These are phyloP conservation scores for Peromyscus nudipes DNA, from an alignment of 2,797 vertebrate species.

Conservation along the genomic window DNA sequence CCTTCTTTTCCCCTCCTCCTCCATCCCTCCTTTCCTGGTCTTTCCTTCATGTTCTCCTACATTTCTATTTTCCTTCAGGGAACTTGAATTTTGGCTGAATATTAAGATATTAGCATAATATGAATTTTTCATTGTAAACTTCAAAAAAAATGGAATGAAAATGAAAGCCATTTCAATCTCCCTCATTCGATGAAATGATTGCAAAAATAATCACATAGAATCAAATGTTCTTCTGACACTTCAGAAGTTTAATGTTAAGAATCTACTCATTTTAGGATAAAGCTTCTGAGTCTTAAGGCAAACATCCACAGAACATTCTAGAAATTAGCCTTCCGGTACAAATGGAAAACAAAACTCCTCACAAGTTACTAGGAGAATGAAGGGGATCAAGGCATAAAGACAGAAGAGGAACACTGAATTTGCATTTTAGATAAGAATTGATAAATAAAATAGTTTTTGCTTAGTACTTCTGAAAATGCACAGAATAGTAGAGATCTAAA, in stretches of 20 bases:
- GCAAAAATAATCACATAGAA: slow-evolving; percentile 52
- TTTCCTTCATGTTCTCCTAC: not conserved
- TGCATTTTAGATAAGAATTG: slow-evolving; percentile 85
- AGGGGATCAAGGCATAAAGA: slow-evolving; percentile 81
- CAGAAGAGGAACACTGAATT: slow-evolving; percentile 87
- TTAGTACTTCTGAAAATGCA: slow-evolving; percentile 84
- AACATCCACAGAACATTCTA: not conserved
- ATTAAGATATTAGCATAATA: not conserved
- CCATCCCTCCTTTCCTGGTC: not conserved
- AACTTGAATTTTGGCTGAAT: not conserved
- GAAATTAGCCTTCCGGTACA: slow-evolving; percentile 6
- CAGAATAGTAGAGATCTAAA: slow-evolving; percentile 58
- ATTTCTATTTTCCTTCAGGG: not conserved
- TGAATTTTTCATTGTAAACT: slow-evolving; percentile 24
- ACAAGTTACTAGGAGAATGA: slow-evolving; percentile 16
- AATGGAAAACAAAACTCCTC: not conserved
- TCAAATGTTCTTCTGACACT: slow-evolving; percentile 3
- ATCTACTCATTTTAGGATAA: not conserved
- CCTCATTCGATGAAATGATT: not conserved
- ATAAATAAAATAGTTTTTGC: slow-evolving; percentile 78
- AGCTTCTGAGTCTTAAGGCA: slow-evolving; percentile 17
- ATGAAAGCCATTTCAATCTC: not conserved
- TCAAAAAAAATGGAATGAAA: slow-evolving; percentile 27
- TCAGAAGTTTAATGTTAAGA: slow-evolving; percentile 20
- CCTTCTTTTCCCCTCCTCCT: not conserved